Evolutionary conservation across 2,797 vertebrate genomes (phyloP), one percentile per base, ranked within the genome.

Genomic region (Buceros bicornis): DNA sequence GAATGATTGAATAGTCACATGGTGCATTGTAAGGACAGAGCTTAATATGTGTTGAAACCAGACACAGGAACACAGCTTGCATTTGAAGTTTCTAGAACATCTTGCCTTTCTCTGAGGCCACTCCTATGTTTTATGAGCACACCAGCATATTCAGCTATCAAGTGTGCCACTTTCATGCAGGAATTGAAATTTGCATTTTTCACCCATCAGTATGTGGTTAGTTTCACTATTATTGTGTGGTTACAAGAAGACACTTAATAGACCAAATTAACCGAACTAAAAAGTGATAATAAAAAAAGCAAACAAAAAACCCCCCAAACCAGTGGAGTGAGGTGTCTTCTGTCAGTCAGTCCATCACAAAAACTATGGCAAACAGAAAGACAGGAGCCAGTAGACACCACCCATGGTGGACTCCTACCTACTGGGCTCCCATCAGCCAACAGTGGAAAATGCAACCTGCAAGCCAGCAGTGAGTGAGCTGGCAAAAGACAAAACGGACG

Each of bases 311-410:
- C 37, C 37, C 37, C 33, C 33, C 33, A 33, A 33, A 33, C 33
- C 15, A n/a, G 22, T 7, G 21, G 31, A 83, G 13, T 26, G 21
- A 60, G 7, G 11, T 40, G 19, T 42, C 48, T 74, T 71, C 56
- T 81, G 73, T 19, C 56, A 76, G n/a, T 21, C 26, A 15, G 10
- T 60, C 54, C 51, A 24, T 35, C 29, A 66, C 24, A 81, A 64
- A 72, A 84, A 33, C 13, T 53, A 48, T 56, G 45, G 17, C 45
- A 73, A 22, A 61, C 48, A 64, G 40, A 84, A 42, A 25, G 20
- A 24, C 8, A 7, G 0, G 3, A 90, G 33, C 28, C 0, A 1
- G 47, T 11, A 26, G 40, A 53, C 2, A 40, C 25, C 1, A 4
- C 18, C n/a, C 1, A 0, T 25, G 1, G 7, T 61, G 40, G 10